Evolutionary conservation across 2,888 invertebrate species (phyloP).

Genomic region (Drepana falcataria): DNA sequence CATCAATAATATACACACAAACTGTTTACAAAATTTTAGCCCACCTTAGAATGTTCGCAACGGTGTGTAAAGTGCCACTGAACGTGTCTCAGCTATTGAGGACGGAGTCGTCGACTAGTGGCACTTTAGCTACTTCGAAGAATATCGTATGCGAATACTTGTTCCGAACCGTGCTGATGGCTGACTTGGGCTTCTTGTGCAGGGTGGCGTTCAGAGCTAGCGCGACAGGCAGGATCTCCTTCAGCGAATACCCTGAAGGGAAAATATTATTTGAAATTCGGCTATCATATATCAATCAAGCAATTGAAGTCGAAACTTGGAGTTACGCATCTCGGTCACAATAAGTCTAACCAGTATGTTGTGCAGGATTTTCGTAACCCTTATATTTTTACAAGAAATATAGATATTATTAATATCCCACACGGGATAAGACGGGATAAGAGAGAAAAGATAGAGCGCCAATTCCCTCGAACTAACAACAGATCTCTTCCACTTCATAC

Average conservation of each 20-base stretch:
- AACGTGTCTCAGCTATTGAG: conserved; percentile 53
- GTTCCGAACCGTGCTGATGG: conserved; percentile 90
- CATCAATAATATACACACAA: conserved; percentile 1
- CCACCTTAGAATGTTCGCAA: conserved; percentile 52
- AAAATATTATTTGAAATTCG: conserved; percentile 3
- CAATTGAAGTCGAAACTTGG: too few relatives aligned
- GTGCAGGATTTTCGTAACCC: too few relatives aligned
- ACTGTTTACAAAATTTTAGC: conserved; percentile 41
- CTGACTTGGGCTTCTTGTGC: conserved; percentile 86
- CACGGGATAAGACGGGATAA: too few relatives aligned
- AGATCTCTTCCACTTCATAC: too few relatives aligned
- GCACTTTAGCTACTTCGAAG: conserved; percentile 93
- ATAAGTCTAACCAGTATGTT: too few relatives aligned
- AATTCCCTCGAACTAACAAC: too few relatives aligned
- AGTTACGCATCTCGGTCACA: too few relatives aligned
- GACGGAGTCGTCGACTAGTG: conserved; percentile 70
- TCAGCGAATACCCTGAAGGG: conserved; percentile 83
- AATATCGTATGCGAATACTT: conserved; percentile 97
- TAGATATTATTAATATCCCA: too few relatives aligned
- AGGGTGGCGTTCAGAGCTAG: conserved; percentile 86
- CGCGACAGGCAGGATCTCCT: conserved; percentile 86
- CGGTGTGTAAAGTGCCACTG: conserved; percentile 46
- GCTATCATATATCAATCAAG: background rate
- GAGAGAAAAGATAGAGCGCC: too few relatives aligned
- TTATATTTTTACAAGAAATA: too few relatives aligned